A percentile compares a stretch with the other conserved stretches of the same genome.
These are phyloP conservation scores for Bombyx huttoni DNA, from an alignment of 2,888 invertebrate genomes.

Conservation along the genomic window DNA sequence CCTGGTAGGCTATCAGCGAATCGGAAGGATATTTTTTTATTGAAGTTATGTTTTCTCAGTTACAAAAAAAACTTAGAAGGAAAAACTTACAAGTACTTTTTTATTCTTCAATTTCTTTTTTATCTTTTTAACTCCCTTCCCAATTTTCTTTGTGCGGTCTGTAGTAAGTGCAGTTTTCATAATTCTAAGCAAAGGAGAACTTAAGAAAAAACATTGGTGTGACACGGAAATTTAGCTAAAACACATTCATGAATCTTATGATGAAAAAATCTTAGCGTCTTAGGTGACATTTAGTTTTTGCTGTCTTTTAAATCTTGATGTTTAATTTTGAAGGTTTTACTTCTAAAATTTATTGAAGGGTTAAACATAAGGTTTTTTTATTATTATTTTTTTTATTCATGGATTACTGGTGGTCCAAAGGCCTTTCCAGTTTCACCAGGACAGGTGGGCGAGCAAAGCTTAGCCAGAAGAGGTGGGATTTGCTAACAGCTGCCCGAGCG, in stretches of 20 bases:
- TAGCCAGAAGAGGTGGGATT: no score
- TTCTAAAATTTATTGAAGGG: no score
- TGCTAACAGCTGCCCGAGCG: no score
- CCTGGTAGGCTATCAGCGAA: no score
- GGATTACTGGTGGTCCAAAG: no score
- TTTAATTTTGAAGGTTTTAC: no score
- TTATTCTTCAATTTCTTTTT: slow-evolving; percentile 9
- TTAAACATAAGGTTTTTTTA: no score
- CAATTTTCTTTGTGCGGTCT: slow-evolving; percentile 6
- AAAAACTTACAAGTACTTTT: slow-evolving; percentile 4
- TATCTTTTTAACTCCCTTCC: slow-evolving; percentile 15
- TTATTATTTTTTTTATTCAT: no score
- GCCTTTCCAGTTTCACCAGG: no score
- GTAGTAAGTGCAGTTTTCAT: background rate
- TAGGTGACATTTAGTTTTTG: background rate
- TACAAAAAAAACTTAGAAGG: background rate
- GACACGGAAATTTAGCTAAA: background rate
- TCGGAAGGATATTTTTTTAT: background rate
- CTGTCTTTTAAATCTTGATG: background rate
- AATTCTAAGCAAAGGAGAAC: background rate
- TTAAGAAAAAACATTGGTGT: background rate
- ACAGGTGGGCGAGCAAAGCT: no score
- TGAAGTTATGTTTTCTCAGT: background rate
- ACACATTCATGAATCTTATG: background rate
- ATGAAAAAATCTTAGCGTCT: no score